Conservation (phyloP, 2,888 invertebrate genomes). For the Apotomis betuletana region DNA sequence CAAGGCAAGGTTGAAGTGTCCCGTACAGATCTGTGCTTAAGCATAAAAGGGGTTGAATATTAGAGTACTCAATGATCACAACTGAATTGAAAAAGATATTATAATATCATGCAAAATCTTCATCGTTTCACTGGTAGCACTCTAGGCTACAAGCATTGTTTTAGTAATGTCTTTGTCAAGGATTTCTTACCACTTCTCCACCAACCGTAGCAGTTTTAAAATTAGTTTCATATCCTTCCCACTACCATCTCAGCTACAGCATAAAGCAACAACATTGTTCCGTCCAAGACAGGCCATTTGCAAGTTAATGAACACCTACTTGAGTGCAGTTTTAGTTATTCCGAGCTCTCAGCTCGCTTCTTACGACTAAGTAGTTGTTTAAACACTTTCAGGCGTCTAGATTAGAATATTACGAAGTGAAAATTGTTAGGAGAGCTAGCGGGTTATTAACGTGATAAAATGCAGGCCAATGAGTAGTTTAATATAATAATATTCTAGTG, state of each 20-base stretch:
- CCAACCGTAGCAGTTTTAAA: constrained; percentile 14
- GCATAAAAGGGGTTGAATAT: too few species aligned
- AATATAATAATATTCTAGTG: not conserved
- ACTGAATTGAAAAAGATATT: too few species aligned
- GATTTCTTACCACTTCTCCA: not conserved
- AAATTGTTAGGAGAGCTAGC: not conserved
- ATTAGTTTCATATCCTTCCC: constrained; percentile 14
- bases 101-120: too few species aligned
- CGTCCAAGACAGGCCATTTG: constrained; percentile 34
- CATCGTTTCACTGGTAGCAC: too few species aligned
- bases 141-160: too few species aligned
- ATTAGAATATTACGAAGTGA: constrained; percentile 8
- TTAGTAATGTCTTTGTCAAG: not conserved
- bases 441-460: not conserved
- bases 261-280: constrained; percentile 29
- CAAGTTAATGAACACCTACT: constrained; percentile 37
- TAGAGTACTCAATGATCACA: too few species aligned
- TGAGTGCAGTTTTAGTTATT: constrained; percentile 37
- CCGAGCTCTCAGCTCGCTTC: constrained; percentile 19
- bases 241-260: not conserved
- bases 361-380: constrained; percentile 34
- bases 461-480: not conserved
- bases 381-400: constrained; percentile 16
- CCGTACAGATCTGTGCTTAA: too few species aligned
- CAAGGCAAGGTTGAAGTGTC: too few species aligned